These are phyloP conservation scores for Gymnarchus niloticus DNA, from an alignment of 2,113 vertebrate species.

Conservation along the genomic window DNA sequence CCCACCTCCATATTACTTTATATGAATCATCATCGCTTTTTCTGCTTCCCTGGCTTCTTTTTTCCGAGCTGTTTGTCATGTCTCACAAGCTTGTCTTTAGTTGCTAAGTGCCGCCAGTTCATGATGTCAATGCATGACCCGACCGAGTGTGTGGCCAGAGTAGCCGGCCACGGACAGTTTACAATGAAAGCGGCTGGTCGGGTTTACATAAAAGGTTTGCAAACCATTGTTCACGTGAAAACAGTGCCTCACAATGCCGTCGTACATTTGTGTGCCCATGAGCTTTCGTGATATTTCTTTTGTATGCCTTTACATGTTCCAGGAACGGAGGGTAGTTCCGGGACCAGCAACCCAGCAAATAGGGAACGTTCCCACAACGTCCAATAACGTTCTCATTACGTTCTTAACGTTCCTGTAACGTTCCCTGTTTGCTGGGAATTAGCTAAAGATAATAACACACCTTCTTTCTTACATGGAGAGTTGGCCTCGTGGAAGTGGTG, in stretches of 20 bases:
- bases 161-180: conserved; percentile 20
- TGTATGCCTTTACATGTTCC: not conserved
- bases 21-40: conserved; percentile 59
- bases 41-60: conserved; percentile 32
- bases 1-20: conserved; percentile 49
- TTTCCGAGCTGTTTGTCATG: conserved; percentile 29
- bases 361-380: too few relatives aligned
- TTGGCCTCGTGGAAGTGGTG: not conserved
- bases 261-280: not conserved
- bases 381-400: too few relatives aligned
- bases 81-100: conserved; percentile 30
- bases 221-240: not conserved
- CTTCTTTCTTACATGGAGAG: too few relatives aligned
- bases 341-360: too few relatives aligned
- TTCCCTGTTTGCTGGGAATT: too few relatives aligned
- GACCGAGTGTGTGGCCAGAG: conserved; percentile 39
- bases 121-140: conserved; percentile 45
- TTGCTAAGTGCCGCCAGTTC: conserved; percentile 38
- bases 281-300: not conserved
- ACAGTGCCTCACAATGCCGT: not conserved
- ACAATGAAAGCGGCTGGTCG: not conserved
- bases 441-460: too few relatives aligned
- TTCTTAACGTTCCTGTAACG: too few relatives aligned
- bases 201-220: not conserved
- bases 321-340: too few relatives aligned